These are phyloP conservation scores for Rhopilema esculentum DNA, from an alignment of 30 jellyfish, hydroid and myxozoan genomes.

Conservation along the genomic window DNA sequence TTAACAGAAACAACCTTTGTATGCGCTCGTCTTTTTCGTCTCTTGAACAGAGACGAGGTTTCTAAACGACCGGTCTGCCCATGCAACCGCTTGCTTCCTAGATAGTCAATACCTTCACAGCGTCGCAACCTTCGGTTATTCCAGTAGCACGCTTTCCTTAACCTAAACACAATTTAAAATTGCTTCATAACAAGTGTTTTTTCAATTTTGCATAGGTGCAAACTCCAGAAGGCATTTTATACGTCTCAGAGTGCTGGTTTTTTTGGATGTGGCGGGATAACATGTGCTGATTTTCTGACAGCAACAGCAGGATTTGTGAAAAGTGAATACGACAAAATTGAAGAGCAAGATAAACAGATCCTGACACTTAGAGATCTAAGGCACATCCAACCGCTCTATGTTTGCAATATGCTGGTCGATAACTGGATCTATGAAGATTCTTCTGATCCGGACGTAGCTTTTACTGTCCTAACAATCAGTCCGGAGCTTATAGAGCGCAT, in stretches of 20 bases:
- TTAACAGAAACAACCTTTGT: no score
- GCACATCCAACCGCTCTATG: conserved; percentile 45
- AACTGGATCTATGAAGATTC: conserved; percentile 62
- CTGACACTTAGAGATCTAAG: conserved; percentile 64
- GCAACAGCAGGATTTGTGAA: conserved; percentile 13
- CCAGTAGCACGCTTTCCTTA: no score
- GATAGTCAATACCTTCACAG: no score
- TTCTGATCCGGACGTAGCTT: conserved; percentile 17
- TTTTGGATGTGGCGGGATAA: conserved; percentile 71
- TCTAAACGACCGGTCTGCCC: no score
- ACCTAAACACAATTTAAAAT: no score
- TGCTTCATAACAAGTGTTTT: no score
- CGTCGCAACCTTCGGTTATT: no score
- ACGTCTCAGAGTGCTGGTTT: conserved; percentile 66
- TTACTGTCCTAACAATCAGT: conserved; percentile 56
- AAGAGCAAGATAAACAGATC: neutral
- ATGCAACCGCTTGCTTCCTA: no score
- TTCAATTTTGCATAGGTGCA: conserved; percentile 38
- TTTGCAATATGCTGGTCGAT: conserved; percentile 73
- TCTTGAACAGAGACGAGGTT: no score
- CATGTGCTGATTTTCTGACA: conserved; percentile 64
- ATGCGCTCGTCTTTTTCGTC: no score
- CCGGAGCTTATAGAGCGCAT: conserved; percentile 77
- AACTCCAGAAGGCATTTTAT: conserved; percentile 75
- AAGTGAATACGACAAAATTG: conserved; percentile 30